Percentiles rank a stretch among this genome's conserved stretches.
These are phyloP conservation scores for Lepidochitona cinerea DNA, from an alignment of 2,888 invertebrate species.

Conservation along the genomic window DNA sequence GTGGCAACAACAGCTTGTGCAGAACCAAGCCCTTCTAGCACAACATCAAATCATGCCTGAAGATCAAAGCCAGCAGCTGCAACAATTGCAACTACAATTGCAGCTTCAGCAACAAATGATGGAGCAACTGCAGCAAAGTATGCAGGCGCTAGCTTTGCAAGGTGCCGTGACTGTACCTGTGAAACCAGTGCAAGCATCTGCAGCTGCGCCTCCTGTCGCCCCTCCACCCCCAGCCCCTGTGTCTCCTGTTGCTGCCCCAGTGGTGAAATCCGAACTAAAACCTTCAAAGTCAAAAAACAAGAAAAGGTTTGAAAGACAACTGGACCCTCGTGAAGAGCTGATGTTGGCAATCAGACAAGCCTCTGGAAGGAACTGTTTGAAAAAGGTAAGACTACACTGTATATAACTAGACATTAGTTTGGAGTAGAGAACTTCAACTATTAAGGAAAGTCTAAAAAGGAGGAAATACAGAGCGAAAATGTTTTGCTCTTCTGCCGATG, in stretches of 20 bases:
- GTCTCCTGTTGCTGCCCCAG: constrained; percentile 12
- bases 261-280: not conserved
- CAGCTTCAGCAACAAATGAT: constrained; percentile 55
- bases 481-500: too few relatives aligned
- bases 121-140: constrained; percentile 47
- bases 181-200: not conserved
- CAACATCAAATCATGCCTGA: constrained; percentile 35
- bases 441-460: too few relatives aligned
- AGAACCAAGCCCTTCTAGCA: constrained; percentile 59
- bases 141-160: constrained; percentile 41
- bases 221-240: constrained; percentile 30
- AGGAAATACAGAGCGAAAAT: too few relatives aligned
- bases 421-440: too few relatives aligned
- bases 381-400: constrained; percentile 63
- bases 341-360: constrained; percentile 82
- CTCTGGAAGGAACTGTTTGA: constrained; percentile 71
- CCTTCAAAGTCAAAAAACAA: constrained; percentile 6
- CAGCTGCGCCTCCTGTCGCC: constrained; percentile 9
- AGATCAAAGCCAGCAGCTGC: constrained; percentile 45
- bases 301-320: constrained; percentile 47
- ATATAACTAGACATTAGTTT: too few relatives aligned
- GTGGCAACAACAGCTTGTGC: constrained; percentile 62
- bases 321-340: constrained; percentile 79
- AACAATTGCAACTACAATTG: constrained; percentile 52
- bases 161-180: constrained; percentile 10